Base-by-base conservation (phyloP, 2,888 invertebrate genomes). In the Drosophila suboccidentalis region DNA sequence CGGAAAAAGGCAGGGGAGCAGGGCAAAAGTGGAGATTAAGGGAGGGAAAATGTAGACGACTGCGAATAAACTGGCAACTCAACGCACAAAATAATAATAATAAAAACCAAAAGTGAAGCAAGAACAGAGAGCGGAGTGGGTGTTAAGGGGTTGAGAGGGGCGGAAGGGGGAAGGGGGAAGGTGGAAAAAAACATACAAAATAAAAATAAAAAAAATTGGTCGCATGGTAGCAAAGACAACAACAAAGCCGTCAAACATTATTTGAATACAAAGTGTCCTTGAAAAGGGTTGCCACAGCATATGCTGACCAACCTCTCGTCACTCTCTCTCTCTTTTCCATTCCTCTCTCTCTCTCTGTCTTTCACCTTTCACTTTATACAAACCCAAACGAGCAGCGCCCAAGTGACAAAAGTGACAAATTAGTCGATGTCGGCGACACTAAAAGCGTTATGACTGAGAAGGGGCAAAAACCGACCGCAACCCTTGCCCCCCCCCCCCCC, bases 391-490 rank as follows among this genome's bases (percentile, higher is more conserved):
- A 47, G 44, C 64, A 69, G 70, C 70, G 62, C 60, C 55, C 68
- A 76, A 78, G 75, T 79, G 88, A 86, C 89, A 89, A 82, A 90
- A 90, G 90, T 90, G 90, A 87, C 90, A 91, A 90, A 91, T 91
- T 91, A 90, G 84, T 91, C 86, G 65, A 77, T 78, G 76, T 75
- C 71, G 82, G 66, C 78, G 77, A 72, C 75, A 87, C 78, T 72
- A 77, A 82, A 79, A 82, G 87, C 79, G 79, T 72, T 77, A 69
- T 71, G 71, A 71, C 68, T 82, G 77, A 74, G 73, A 60, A 55
- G 50, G 70, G 71, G 74, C 61, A 32, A 41, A 8, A 32, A 62
- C 60, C 34, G 15, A 77, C 68, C 73, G 50, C 69, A 70, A 69
- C 69, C 60, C 69, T 76, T 68, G 54, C 43, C 54, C 29, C 26